Base-by-base conservation (phyloP, 2,888 invertebrate genomes). In the Calameuta filiformis region DNA sequence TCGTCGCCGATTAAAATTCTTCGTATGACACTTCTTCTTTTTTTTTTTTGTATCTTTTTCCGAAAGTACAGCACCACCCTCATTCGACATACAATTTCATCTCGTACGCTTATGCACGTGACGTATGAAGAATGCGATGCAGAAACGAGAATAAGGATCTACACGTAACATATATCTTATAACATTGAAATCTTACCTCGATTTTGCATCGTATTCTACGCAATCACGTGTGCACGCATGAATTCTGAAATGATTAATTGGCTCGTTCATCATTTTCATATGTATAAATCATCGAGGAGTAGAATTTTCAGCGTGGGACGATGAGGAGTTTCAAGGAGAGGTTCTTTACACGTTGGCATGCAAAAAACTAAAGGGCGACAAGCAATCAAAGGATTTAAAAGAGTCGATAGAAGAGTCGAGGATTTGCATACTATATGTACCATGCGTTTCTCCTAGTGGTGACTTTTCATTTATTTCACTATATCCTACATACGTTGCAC, bases 381-480 rank as follows among this genome's bases (percentile, higher is more conserved):
- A 75, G 35, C 75, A 77, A 74, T 68, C 40, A 68, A 76, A 79
- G 40, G 15, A 15, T 40, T 15, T 15, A 40, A 40, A 40, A 40
- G 40, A 15, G 4, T 40, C 4, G 40, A 12, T 40, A 15, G 12
- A 40, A 40, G 40, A 40, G 40, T 40, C 15, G 15, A 15, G 15
- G 40, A 40, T 15, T 40, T 40, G 15, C 40, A 40, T 40, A 15
- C 40, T 40, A 40, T 1, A 40, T 40, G 40, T 40, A 40, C 40
- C 40, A 40, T 40, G 15, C 40, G 40, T 40, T 40, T 76, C 37
- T 83, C 80, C 83, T 82, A 81, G 83, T 79, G 75, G 80, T 85
- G 84, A 85, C 86, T 87, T 87, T 87, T 86, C 85, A 86, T 83
- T 85, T 81, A 77, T 81, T 87, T 83, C 83, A 83, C 83, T 81